These are phyloP conservation scores for Syngnathus rostellatus DNA, from an alignment of 2,797 vertebrate genomes.

Conservation along the genomic window DNA sequence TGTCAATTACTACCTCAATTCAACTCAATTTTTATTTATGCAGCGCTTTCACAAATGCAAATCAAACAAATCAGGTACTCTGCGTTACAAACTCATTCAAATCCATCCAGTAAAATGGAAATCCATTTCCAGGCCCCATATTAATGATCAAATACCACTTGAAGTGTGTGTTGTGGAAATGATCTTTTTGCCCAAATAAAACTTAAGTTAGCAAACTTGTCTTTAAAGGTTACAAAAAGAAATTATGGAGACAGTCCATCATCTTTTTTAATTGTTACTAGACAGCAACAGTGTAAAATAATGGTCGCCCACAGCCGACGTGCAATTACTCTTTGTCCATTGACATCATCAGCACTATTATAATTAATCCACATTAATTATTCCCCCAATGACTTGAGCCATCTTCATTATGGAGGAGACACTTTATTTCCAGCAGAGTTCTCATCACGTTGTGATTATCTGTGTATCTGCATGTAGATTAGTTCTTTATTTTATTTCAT, in stretches of 20 bases:
- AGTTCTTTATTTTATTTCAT: not conserved
- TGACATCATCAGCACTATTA: constrained; percentile 7
- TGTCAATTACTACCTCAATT: no score
- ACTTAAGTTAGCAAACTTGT: not conserved
- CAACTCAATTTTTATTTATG: no score
- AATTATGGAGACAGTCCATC: not conserved
- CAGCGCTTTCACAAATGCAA: no score
- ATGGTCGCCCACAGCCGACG: not conserved
- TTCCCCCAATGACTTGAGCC: constrained; percentile 1
- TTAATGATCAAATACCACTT: not conserved
- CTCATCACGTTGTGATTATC: not conserved
- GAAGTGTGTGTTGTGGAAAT: not conserved
- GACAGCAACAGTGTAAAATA: not conserved
- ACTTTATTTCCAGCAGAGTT: not conserved
- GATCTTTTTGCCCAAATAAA: not conserved
- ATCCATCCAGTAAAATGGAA: not conserved
- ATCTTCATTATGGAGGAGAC: not conserved
- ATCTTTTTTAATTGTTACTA: not conserved
- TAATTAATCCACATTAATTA: constrained; percentile 7
- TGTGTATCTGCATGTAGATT: not conserved
- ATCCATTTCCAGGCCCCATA: not conserved
- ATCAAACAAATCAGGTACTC: not conserved
- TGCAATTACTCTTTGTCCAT: constrained; percentile 4
- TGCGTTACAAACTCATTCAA: not conserved
- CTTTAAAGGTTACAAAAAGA: not conserved